A percentile compares a stretch with the other conserved stretches of the same genome.
phyloP scores from a whole-genome alignment of 2,113 vertebrate species.

The Oceanites oceanicus region DNA sequence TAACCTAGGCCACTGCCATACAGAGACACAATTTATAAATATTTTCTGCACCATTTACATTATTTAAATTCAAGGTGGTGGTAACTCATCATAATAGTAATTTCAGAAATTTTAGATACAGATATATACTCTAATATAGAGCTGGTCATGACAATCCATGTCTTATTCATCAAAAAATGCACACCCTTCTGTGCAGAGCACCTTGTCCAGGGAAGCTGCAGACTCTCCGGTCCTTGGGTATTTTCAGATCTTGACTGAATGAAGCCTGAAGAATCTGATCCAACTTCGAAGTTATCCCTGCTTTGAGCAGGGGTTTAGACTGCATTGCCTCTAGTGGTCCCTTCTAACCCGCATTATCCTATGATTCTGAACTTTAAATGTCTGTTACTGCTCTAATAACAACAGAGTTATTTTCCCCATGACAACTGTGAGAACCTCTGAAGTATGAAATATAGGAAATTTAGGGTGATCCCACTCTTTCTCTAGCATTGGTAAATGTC shows the following conservation, averaged over 20 bases:
- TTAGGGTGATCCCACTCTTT: not conserved
- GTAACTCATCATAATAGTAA: not conserved
- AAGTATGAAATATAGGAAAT: not conserved
- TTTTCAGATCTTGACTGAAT: not conserved
- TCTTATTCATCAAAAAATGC: not conserved
- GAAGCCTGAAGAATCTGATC: not conserved
- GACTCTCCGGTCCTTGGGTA: not conserved
- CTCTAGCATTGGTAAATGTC: not conserved
- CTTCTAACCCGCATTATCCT: not conserved
- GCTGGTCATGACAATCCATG: not conserved
- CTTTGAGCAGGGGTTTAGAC: not conserved
- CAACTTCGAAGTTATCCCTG: not conserved
- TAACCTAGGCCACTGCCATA: conserved; percentile 15
- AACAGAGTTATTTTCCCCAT: not conserved
- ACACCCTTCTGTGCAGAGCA: not conserved
- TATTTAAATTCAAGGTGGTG: not conserved
- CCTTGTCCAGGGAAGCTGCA: not conserved
- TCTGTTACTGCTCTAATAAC: not conserved
- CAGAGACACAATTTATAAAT: conserved; percentile 37
- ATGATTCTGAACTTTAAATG: not conserved
- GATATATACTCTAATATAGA: not conserved
- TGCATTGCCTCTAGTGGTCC: not conserved
- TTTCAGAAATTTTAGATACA: not conserved
- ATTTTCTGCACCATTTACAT: conserved; percentile 25
- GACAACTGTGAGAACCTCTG: not conserved